A percentile compares a stretch with the other conserved stretches of the same genome.
Conservation (phyloP, 1,140 invertebrate genomes). For the Bombus waltoni region DNA sequence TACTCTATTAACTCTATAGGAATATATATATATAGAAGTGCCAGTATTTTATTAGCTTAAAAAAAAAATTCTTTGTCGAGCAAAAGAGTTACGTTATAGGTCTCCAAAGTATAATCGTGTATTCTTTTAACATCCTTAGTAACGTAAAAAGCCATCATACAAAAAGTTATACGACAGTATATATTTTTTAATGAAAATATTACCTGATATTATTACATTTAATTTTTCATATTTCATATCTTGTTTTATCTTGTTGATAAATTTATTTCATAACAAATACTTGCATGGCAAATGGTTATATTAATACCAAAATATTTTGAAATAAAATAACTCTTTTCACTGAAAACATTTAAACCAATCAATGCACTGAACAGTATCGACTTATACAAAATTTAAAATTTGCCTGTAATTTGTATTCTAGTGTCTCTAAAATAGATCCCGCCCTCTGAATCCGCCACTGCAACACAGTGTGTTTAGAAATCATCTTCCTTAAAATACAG, state of each 20-base stretch:
- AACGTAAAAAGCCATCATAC: neutral
- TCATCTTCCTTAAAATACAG: neutral
- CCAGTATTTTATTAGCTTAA: slow-evolving; percentile 6
- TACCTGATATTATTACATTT: neutral
- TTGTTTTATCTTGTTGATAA: too few relatives aligned
- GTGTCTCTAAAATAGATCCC: too few relatives aligned
- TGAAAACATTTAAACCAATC: too few relatives aligned
- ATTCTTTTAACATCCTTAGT: neutral
- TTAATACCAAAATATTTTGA: too few relatives aligned
- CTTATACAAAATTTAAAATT: too few relatives aligned
- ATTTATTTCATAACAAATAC: too few relatives aligned
- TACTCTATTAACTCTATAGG: neutral
- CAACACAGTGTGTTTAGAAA: neutral
- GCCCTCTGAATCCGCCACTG: too few relatives aligned
- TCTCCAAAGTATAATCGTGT: slow-evolving; percentile 5
- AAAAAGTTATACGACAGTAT: neutral
- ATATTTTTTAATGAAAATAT: neutral
- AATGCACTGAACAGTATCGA: too few relatives aligned
- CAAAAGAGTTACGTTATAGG: neutral
- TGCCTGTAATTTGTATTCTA: too few relatives aligned
- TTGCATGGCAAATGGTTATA: too few relatives aligned
- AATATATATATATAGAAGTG: neutral
- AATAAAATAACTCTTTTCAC: too few relatives aligned
- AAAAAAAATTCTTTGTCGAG: neutral
- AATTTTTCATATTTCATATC: too few relatives aligned